A percentile compares a stretch with the other conserved stretches of the same genome.
These are phyloP conservation scores for Rotaria socialis DNA, from an alignment of 2,888 invertebrate genomes.

Conservation along the genomic window DNA sequence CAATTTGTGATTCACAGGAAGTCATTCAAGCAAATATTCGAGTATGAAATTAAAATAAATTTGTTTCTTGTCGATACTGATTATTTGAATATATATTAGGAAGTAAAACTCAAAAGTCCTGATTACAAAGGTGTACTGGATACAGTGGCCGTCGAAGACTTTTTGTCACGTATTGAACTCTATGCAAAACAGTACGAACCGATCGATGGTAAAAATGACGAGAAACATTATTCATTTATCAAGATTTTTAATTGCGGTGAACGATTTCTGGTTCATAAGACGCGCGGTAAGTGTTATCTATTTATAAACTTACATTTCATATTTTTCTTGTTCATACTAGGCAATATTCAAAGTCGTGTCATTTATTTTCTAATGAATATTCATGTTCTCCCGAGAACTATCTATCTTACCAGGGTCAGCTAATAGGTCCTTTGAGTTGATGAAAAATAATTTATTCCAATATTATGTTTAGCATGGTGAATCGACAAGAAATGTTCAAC, in stretches of 20 bases:
- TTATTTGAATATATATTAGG: slow-evolving; percentile 55
- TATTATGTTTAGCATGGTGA: slow-evolving; percentile 77
- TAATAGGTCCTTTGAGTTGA: not conserved
- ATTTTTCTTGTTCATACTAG: slow-evolving; percentile 50
- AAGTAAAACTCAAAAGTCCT: slow-evolving; percentile 95
- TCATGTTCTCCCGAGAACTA: slow-evolving; percentile 92
- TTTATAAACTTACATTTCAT: no score
- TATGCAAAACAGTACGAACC: slow-evolving; percentile 88
- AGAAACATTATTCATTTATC: slow-evolving; percentile 74
- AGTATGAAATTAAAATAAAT: slow-evolving; percentile 51
- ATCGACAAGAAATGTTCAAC: slow-evolving; percentile 83
- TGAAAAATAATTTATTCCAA: not conserved
- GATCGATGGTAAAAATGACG: slow-evolving; percentile 73
- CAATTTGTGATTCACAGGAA: slow-evolving; percentile 87
- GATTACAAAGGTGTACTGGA: slow-evolving; percentile 94
- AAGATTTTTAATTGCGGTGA: slow-evolving; percentile 72
- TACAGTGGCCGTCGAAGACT: slow-evolving; percentile 76
- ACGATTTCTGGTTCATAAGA: slow-evolving; percentile 62
- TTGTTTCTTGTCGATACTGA: no score
- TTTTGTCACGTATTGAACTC: slow-evolving; percentile 85
- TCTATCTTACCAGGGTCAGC: slow-evolving; percentile 85
- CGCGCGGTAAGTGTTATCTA: slow-evolving; percentile 53
- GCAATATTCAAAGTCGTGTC: slow-evolving; percentile 91
- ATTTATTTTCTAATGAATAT: slow-evolving; percentile 99
- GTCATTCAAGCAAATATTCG: slow-evolving; percentile 94